These are phyloP conservation scores for Hypena proboscidalis DNA, from an alignment of 2,888 invertebrate species.

Conservation along the genomic window DNA sequence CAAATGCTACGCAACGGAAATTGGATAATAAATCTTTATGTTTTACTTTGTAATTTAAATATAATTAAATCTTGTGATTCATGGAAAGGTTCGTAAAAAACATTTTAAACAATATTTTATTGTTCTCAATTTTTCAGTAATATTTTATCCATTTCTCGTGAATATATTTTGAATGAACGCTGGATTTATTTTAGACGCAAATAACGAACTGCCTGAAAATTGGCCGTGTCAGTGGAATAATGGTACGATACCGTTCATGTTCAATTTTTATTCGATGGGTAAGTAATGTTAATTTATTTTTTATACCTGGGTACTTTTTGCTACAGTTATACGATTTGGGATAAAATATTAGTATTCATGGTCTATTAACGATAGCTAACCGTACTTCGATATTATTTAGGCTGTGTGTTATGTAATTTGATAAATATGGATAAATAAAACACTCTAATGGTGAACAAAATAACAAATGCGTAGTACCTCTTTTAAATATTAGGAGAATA, in stretches of 20 bases:
- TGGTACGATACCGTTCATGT: slow-evolving; percentile 61
- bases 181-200: slow-evolving; percentile 43
- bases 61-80: slow-evolving; percentile 48
- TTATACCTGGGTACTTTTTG: too few relatives aligned
- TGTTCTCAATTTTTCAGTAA: slow-evolving; percentile 7
- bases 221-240: slow-evolving; percentile 64
- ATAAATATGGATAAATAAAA: too few relatives aligned
- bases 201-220: slow-evolving; percentile 39
- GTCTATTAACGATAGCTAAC: too few relatives aligned
- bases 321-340: too few relatives aligned
- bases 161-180: slow-evolving; percentile 18
- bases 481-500: too few relatives aligned
- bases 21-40: slow-evolving; percentile 58
- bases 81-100: slow-evolving; percentile 45
- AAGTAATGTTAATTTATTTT: slow-evolving; percentile 38
- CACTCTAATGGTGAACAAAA: too few relatives aligned
- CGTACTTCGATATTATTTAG: too few relatives aligned
- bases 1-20: slow-evolving; percentile 44
- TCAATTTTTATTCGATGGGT: slow-evolving; percentile 65
- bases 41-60: slow-evolving; percentile 55
- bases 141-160: neutral
- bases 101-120: slow-evolving; percentile 19
- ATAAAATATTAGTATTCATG: too few relatives aligned
- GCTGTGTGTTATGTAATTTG: too few relatives aligned
- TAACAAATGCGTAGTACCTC: too few relatives aligned